A percentile compares a stretch with the other conserved stretches of the same genome.
Conservation (phyloP, 2,113 vertebrate species). For the Gopherus flavomarginatus region DNA sequence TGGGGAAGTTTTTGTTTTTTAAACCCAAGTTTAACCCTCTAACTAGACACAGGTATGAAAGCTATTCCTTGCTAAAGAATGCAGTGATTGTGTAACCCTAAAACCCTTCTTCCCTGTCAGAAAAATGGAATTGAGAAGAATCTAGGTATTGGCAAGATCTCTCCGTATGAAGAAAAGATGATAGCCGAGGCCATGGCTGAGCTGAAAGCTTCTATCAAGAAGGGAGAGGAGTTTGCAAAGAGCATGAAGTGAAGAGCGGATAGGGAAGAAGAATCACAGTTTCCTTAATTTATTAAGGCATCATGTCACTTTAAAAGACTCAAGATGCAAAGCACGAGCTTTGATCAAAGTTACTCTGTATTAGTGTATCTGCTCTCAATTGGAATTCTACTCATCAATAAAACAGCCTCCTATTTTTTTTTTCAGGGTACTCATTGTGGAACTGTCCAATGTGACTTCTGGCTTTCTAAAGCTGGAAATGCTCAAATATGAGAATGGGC, state of each 20-base stretch:
- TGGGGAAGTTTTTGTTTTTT: background rate
- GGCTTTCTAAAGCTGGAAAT: background rate
- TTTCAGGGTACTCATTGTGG: conserved; percentile 53
- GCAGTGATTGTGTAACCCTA: background rate
- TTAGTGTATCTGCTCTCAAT: conserved; percentile 10
- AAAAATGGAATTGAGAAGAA: conserved; percentile 98
- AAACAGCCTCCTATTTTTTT: conserved; percentile 68
- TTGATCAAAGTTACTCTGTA: conserved; percentile 34
- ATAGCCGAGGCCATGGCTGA: conserved; percentile 87
- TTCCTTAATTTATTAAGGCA: conserved; percentile 82
- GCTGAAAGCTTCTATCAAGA: conserved; percentile 96
- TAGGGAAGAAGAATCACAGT: background rate
- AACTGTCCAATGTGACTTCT: background rate
- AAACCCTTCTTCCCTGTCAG: conserved; percentile 67
- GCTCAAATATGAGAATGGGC: background rate
- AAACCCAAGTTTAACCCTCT: background rate
- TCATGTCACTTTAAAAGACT: conserved; percentile 72
- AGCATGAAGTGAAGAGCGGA: conserved; percentile 87
- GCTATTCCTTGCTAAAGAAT: background rate
- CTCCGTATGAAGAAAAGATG: conserved; percentile 95
- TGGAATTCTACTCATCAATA: conserved; percentile 67
- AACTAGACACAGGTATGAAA: background rate
- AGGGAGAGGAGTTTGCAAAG: conserved; percentile 95
- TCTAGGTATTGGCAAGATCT: conserved; percentile 91
- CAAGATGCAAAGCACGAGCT: conserved; percentile 19